Percentiles rank a stretch among this genome's conserved stretches.
phyloP scores from a whole-genome alignment of 2,888 invertebrate genomes.

The Ophion costatus region DNA sequence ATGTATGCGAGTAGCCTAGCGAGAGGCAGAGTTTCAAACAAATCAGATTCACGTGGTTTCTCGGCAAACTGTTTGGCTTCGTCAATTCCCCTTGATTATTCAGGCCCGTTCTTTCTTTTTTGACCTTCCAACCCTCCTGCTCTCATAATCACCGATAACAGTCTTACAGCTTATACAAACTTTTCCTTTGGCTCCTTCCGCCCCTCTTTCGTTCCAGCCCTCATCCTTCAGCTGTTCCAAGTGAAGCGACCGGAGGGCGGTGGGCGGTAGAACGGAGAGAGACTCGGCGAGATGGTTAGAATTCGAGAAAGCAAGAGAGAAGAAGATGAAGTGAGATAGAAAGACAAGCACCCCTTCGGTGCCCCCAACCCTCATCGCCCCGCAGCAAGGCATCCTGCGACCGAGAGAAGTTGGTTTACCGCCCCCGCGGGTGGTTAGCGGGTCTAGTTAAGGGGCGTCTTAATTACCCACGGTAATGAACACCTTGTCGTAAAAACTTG shows the following conservation, averaged over 20 bases:
- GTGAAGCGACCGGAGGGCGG: conserved; percentile 21
- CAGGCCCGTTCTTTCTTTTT: conserved; percentile 23
- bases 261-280: conserved; percentile 1
- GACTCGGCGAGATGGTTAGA: conserved; percentile 24
- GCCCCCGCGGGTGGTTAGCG: conserved; percentile 82
- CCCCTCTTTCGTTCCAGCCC: conserved; percentile 60
- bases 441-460: conserved; percentile 83
- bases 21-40: conserved; percentile 7
- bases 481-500: conserved; percentile 84
- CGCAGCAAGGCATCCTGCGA: conserved; percentile 67
- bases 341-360: conserved; percentile 53
- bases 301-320: conserved; percentile 54
- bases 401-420: conserved; percentile 83
- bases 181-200: conserved; percentile 61
- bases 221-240: conserved; percentile 26
- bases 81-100: conserved; percentile 23
- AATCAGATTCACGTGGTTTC: conserved; percentile 16
- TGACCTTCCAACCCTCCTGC: conserved; percentile 44
- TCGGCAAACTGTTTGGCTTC: not conserved
- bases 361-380: conserved; percentile 53
- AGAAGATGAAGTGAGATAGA: conserved; percentile 54
- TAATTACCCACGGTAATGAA: conserved; percentile 84
- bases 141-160: conserved; percentile 81
- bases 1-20: too few species aligned
- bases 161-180: conserved; percentile 80